phyloP scores from a whole-genome alignment of 2,113 vertebrate species.

The Pavo muticus region DNA sequence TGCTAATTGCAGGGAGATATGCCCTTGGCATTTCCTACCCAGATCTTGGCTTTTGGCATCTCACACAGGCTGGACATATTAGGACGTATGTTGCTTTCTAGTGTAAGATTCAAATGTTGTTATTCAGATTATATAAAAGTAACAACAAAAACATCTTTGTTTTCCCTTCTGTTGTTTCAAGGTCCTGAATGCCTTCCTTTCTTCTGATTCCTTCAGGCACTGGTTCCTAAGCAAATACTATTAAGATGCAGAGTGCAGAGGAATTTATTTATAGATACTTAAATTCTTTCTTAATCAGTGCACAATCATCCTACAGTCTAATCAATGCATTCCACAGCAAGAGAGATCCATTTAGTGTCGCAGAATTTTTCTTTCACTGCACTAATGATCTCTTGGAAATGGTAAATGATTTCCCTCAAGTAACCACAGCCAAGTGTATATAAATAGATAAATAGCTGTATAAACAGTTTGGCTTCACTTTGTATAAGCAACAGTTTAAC shows the following conservation, averaged over 20 bases:
- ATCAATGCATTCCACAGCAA: slow-evolving; percentile 32
- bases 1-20: background rate
- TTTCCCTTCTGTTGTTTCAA: background rate
- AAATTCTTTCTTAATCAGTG: slow-evolving; percentile 21
- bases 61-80: background rate
- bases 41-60: background rate
- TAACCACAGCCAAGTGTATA: background rate
- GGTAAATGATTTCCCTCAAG: background rate
- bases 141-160: background rate
- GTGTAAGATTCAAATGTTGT: background rate
- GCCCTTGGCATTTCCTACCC: background rate
- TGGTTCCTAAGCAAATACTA: background rate
- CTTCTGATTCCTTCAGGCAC: background rate
- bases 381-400: background rate
- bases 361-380: background rate
- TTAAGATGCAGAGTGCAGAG: background rate
- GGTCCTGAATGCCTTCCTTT: background rate
- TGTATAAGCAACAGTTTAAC: background rate
- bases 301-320: background rate
- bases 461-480: background rate
- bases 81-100: background rate
- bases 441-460: slow-evolving; percentile 1
- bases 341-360: background rate
- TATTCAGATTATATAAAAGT: background rate
- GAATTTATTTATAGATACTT: slow-evolving; percentile 46